Percentiles rank a stretch among this genome's conserved stretches.
phyloP scores from a whole-genome alignment of 2,797 vertebrate genomes.

The Esox lucius region DNA sequence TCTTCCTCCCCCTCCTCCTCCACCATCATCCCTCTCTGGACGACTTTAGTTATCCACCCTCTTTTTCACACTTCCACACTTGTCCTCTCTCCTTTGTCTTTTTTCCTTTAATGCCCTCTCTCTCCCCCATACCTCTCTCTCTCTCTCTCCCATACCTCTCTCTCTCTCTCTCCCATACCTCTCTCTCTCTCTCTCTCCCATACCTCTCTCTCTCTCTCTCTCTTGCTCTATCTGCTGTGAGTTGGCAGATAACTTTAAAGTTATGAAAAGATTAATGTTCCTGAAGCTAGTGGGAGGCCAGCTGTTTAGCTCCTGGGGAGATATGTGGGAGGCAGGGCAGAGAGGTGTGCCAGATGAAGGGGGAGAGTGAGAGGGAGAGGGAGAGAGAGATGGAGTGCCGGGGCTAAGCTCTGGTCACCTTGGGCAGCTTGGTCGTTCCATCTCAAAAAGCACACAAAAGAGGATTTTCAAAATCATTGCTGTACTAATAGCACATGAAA shows the following conservation, averaged over 20 bases:
- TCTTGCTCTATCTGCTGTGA: background rate
- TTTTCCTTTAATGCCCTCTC: background rate
- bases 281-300: background rate
- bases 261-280: background rate
- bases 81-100: background rate
- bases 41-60: background rate
- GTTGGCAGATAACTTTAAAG: background rate
- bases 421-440: background rate
- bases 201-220: background rate
- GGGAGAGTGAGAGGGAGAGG: background rate
- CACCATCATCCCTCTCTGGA: background rate
- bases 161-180: background rate
- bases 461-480: no score
- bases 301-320: background rate
- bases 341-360: background rate
- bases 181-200: background rate
- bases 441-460: no score
- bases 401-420: background rate
- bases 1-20: background rate
- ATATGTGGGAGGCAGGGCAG: background rate
- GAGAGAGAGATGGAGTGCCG: background rate
- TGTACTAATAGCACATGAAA: no score
- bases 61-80: background rate
- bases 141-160: background rate
- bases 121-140: background rate